Evolutionary conservation across 30 jellyfish, hydroid and myxozoan species (phyloP).

Genomic region (Aurelia sp.): DNA sequence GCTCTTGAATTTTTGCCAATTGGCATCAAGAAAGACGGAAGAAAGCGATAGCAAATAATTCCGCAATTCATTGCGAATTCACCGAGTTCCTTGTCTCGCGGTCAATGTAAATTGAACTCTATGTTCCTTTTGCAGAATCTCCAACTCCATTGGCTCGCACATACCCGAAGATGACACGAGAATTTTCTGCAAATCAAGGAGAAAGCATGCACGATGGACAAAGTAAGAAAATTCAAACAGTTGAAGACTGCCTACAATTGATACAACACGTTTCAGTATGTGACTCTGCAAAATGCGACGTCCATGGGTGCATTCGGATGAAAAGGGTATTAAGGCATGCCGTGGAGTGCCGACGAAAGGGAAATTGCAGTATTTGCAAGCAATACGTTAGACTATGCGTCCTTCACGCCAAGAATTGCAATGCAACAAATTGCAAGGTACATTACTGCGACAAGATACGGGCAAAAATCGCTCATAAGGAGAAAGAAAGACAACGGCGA

Average conservation of each 20-base stretch:
- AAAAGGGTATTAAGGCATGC: constrained; percentile 32
- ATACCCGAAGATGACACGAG: constrained; percentile 9
- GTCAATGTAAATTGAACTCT: no score
- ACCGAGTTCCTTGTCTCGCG: no score
- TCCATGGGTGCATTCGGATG: constrained; percentile 37
- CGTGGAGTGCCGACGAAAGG: constrained; percentile 37
- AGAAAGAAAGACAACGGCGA: not conserved
- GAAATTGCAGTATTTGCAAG: constrained; percentile 37
- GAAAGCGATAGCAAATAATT: no score
- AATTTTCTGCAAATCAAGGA: not conserved
- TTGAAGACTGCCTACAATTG: constrained; percentile 32
- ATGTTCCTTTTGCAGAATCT: no score
- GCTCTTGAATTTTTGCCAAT: no score
- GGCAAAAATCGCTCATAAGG: constrained; percentile 4
- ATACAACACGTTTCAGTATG: constrained; percentile 52
- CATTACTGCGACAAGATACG: constrained; percentile 44
- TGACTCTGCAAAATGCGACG: constrained; percentile 19
- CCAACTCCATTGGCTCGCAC: not conserved
- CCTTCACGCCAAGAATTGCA: constrained; percentile 46
- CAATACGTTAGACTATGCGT: constrained; percentile 52
- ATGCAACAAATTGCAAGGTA: constrained; percentile 20
- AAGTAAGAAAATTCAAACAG: constrained; percentile 17
- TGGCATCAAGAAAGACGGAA: no score
- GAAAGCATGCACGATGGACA: not conserved
- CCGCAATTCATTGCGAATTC: no score